Percentiles rank a stretch among this genome's conserved stretches.
These are phyloP conservation scores for Drosophila nr. perissopoda DNA, from an alignment of 2,888 invertebrate genomes.

Conservation along the genomic window DNA sequence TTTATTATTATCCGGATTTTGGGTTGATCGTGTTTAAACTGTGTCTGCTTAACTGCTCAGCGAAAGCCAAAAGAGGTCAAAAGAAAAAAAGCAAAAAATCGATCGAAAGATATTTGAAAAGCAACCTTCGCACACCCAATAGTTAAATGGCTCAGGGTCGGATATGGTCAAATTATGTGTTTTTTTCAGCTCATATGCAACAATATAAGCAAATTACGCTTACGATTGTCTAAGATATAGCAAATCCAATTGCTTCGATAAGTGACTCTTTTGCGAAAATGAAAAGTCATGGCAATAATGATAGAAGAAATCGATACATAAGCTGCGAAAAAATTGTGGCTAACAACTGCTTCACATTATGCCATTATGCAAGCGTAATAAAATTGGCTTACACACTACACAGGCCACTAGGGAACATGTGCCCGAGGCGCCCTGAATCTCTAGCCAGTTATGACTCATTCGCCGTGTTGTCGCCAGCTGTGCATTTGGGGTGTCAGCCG, in stretches of 20 bases:
- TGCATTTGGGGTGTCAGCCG: conserved; percentile 59
- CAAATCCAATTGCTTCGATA: conserved; percentile 62
- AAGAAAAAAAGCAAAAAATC: conserved; percentile 5
- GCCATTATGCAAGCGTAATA: conserved; percentile 41
- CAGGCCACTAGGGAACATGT: conserved; percentile 27
- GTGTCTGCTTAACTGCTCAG: background rate
- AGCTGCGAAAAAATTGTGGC: conserved; percentile 20
- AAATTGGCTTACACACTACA: conserved; percentile 24
- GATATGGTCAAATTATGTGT: conserved; percentile 7
- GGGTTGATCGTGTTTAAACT: background rate
- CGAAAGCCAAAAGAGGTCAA: conserved; percentile 14
- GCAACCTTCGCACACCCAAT: conserved; percentile 38
- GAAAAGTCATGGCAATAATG: conserved; percentile 60
- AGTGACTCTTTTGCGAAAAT: conserved; percentile 30
- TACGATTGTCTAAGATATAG: conserved; percentile 55
- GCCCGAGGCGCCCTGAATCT: conserved; percentile 35
- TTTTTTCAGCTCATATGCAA: conserved; percentile 34
- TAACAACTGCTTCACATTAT: conserved; percentile 35
- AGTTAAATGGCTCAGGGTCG: conserved; percentile 59
- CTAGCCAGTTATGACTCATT: conserved; percentile 51
- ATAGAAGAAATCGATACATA: conserved; percentile 26
- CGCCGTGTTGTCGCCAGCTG: conserved; percentile 56
- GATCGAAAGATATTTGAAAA: conserved; percentile 18
- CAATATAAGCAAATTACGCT: conserved; percentile 63
- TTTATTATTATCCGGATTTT: conserved; percentile 44